A percentile compares a stretch with the other conserved stretches of the same genome.
Conservation (phyloP, 2,888 invertebrate species). For the Chloromyia formosa region DNA sequence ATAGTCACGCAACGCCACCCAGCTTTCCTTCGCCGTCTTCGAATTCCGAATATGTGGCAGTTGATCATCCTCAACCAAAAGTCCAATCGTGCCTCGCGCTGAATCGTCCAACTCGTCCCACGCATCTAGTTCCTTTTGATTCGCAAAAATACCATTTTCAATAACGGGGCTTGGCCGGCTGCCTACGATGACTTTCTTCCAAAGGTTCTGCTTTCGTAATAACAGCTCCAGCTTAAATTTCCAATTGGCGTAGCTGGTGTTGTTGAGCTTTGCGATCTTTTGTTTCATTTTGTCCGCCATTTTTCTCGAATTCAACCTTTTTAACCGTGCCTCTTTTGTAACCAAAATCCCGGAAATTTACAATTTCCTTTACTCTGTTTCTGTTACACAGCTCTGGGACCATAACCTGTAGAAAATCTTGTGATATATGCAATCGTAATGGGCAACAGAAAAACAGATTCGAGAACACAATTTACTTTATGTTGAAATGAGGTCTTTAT, state of each 20-base stretch:
- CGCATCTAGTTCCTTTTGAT: background rate
- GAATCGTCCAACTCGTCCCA: conserved; percentile 42
- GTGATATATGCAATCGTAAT: too few relatives aligned
- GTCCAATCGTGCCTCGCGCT: conserved; percentile 40
- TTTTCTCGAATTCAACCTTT: too few relatives aligned
- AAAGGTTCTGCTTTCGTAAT: conserved; percentile 43
- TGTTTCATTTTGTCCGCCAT: too few relatives aligned
- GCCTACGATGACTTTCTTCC: conserved; percentile 19
- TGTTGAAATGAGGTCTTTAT: too few relatives aligned
- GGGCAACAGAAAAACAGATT: too few relatives aligned
- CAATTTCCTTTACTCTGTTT: too few relatives aligned
- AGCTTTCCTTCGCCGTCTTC: conserved; percentile 43
- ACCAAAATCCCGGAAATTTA: too few relatives aligned
- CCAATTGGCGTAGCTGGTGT: conserved; percentile 41
- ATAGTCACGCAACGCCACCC: conserved; percentile 43
- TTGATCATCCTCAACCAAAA: conserved; percentile 47
- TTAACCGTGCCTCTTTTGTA: too few relatives aligned
- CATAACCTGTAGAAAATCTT: too few relatives aligned
- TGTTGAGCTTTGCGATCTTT: conserved; percentile 37
- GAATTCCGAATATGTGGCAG: conserved; percentile 39
- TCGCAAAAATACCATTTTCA: background rate
- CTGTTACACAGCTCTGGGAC: too few relatives aligned
- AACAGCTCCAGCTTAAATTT: conserved; percentile 45
- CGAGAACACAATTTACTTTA: too few relatives aligned
- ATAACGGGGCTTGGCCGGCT: background rate